These are phyloP conservation scores for Radopholus similis DNA, from an alignment of 1,140 invertebrate species.

Conservation along the genomic window DNA sequence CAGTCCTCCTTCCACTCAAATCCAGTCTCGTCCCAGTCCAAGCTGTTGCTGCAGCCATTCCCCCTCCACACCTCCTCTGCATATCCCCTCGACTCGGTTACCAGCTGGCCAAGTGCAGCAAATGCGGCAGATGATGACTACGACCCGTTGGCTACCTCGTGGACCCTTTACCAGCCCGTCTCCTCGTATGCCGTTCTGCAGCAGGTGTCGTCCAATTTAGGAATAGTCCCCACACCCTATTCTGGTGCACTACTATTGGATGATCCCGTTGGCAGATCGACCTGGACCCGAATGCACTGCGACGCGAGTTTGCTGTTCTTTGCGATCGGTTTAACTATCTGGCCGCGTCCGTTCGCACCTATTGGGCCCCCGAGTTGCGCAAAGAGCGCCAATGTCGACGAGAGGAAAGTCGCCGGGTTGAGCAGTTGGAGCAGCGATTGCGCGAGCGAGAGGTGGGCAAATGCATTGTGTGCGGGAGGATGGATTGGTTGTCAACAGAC, in stretches of 20 bases:
- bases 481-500: conserved; percentile 1
- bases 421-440: conserved; percentile 30
- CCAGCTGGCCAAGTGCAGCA: too few species aligned
- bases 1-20: too few species aligned
- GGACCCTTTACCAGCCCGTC: neutral
- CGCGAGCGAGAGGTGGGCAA: conserved; percentile 19
- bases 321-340: conserved; percentile 95
- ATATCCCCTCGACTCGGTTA: too few species aligned
- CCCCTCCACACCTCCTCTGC: too few species aligned
- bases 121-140: too few species aligned
- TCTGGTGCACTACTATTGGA: neutral
- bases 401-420: conserved; percentile 75
- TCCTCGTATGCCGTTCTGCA: neutral
- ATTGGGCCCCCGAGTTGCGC: conserved; percentile 98
- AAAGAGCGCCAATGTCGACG: conserved; percentile 91
- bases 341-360: conserved; percentile 99
- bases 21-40: too few species aligned
- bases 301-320: conserved; percentile 89
- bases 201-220: neutral
- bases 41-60: too few species aligned
- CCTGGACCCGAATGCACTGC: conserved; percentile 65
- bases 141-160: too few species aligned
- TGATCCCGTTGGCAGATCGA: neutral
- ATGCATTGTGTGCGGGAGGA: neutral
- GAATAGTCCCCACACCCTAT: neutral